Base-by-base conservation (phyloP, 2,888 invertebrate species). In the Brachyptera risi region DNA sequence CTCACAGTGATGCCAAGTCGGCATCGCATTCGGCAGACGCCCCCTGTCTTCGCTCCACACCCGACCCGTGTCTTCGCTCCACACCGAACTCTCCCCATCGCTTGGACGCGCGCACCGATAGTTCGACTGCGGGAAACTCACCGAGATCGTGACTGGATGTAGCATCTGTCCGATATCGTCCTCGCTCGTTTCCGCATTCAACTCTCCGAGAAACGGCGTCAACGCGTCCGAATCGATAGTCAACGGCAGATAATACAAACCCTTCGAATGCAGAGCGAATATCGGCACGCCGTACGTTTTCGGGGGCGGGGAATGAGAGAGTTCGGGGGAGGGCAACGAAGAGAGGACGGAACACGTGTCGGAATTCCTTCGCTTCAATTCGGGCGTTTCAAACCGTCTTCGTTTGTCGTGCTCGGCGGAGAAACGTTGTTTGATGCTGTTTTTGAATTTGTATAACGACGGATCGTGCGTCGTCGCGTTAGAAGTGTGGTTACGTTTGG, bases 341-440 rank as follows among this genome's bases (percentile, higher is more conserved):
- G 60, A 66, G 7, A 56, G 40, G 2, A 60, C 31, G n/a, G 60
- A 63, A 37, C 57, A 62, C 37, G 59, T 62, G 40, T 64, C 62
- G 27, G 61, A 56, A 50, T 61, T 35, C 60, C 64, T 50, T 9
- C 65, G 51, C 60, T 47, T 66, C 61, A 40, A 50, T 51, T 15
- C 40, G 17, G 31, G 27, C 17, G 47, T n/a, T 13, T 60, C 63
- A 17, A 56, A 23, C 37, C 56, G 40, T 5, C 56, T 15, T 40
- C 59, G 58, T 23, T 56, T 54, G 44, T 59, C 51, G 51, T 67
- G 68, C 47, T 72, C 73, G 1, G 72, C 78, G 50, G 78, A 79
- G 68, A 96, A 96, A 62, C 96, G 80, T 73, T 94, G 87, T 71
- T 95, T 93, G 67, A 96, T 96, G 72, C 89, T 91, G 70, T 91